These are phyloP conservation scores for Microtus agrestis DNA, from an alignment of 2,797 vertebrate species.

Conservation along the genomic window DNA sequence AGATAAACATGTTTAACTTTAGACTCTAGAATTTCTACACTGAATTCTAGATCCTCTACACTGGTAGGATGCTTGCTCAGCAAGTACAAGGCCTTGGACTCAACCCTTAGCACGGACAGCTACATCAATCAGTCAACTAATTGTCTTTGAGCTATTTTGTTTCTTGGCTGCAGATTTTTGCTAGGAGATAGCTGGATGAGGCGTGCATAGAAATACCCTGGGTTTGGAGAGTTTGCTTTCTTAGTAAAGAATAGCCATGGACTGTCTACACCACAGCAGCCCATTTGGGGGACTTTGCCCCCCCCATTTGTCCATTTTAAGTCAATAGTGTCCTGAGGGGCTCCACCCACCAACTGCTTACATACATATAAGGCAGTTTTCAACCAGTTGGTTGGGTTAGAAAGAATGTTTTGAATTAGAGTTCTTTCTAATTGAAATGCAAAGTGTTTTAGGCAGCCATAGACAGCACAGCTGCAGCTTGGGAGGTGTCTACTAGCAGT, in stretches of 20 bases:
- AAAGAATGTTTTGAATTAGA: constrained; percentile 82
- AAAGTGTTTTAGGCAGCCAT: constrained; percentile 85
- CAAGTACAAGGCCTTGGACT: too few relatives aligned
- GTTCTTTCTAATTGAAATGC: constrained; percentile 85
- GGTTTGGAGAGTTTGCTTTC: neutral
- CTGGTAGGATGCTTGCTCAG: too few relatives aligned
- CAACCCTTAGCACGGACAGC: too few relatives aligned
- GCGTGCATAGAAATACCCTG: neutral
- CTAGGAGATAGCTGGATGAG: neutral
- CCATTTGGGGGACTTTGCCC: neutral
- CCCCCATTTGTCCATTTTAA: constrained; percentile 4
- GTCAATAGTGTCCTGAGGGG: neutral
- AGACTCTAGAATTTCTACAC: neutral
- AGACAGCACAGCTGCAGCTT: constrained; percentile 85
- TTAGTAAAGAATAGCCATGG: constrained; percentile 3
- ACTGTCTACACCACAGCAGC: neutral
- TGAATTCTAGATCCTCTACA: too few relatives aligned
- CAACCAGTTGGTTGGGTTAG: neutral
- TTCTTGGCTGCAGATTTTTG: neutral
- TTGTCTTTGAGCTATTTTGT: too few relatives aligned
- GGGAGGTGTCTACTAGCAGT: constrained; percentile 86
- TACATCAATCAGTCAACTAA: too few relatives aligned
- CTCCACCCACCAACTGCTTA: neutral
- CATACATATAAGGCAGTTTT: constrained; percentile 1
- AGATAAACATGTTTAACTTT: neutral